A percentile compares a stretch with the other conserved stretches of the same genome.
Conservation (phyloP, 2,113 vertebrate genomes). For the Camelus dromedarius region DNA sequence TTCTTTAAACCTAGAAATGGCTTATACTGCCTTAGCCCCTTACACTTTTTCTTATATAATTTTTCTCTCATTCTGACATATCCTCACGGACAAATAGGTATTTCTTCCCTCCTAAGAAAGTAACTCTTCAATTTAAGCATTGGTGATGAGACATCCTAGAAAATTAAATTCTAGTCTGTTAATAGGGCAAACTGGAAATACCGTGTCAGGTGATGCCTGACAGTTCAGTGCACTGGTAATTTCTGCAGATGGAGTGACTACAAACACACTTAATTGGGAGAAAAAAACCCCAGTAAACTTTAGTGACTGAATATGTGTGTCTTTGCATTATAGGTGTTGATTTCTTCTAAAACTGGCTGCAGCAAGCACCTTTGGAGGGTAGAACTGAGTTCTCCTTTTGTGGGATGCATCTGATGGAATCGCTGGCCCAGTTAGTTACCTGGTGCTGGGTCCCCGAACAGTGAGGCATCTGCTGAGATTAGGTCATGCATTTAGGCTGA, state of each 20-base stretch:
- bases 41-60: neutral
- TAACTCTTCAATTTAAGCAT: neutral
- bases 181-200: slow-evolving; percentile 42
- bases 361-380: neutral
- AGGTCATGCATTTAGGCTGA: neutral
- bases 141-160: neutral
- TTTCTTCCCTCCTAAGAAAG: slow-evolving; percentile 57
- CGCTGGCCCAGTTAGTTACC: no score
- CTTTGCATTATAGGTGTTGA: neutral
- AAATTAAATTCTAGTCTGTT: slow-evolving; percentile 38
- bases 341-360: neutral
- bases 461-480: neutral
- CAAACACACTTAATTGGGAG: neutral
- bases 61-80: neutral
- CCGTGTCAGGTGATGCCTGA: neutral
- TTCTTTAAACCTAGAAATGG: neutral
- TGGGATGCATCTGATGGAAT: neutral
- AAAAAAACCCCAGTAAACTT: neutral
- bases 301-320: neutral
- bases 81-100: neutral
- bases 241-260: slow-evolving; percentile 36
- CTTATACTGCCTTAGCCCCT: neutral
- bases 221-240: neutral
- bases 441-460: neutral
- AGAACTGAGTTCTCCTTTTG: neutral